These are phyloP conservation scores for Pachyuromys duprasi DNA, from an alignment of 2,797 vertebrate genomes.

Conservation along the genomic window DNA sequence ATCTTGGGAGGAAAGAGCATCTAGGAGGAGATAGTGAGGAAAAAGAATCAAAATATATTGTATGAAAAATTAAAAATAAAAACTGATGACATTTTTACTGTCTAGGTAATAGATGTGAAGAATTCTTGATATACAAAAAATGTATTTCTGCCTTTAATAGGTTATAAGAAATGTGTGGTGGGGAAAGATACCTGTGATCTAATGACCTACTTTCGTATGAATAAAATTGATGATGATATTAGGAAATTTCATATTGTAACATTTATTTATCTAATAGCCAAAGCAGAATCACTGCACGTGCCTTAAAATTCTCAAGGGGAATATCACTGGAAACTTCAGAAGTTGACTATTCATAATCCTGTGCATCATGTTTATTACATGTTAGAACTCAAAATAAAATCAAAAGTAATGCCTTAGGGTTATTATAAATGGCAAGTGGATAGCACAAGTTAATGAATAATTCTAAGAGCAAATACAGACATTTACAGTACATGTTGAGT, in stretches of 20 bases:
- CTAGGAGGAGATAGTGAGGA: neutral
- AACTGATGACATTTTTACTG: neutral
- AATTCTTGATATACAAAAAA: neutral
- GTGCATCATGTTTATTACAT: neutral
- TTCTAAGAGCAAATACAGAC: neutral
- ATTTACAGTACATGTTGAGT: neutral
- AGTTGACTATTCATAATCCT: neutral
- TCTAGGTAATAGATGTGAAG: neutral
- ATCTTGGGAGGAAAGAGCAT: neutral
- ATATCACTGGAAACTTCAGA: neutral
- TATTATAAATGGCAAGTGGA: neutral
- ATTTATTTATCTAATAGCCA: neutral
- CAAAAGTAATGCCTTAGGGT: neutral
- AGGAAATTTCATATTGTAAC: neutral
- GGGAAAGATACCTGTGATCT: neutral
- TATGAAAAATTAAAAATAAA: neutral
- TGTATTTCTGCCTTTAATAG: neutral
- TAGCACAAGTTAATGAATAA: neutral
- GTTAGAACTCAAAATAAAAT: neutral
- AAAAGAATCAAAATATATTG: neutral
- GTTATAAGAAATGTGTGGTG: neutral
- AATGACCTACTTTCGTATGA: neutral
- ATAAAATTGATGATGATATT: neutral
- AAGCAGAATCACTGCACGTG: neutral
- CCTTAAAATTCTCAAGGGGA: neutral